Evolutionary conservation across 2,888 invertebrate species (phyloP), one percentile per base, ranked within the genome.

Genomic region (Scaptomyza cyrtandrae): DNA sequence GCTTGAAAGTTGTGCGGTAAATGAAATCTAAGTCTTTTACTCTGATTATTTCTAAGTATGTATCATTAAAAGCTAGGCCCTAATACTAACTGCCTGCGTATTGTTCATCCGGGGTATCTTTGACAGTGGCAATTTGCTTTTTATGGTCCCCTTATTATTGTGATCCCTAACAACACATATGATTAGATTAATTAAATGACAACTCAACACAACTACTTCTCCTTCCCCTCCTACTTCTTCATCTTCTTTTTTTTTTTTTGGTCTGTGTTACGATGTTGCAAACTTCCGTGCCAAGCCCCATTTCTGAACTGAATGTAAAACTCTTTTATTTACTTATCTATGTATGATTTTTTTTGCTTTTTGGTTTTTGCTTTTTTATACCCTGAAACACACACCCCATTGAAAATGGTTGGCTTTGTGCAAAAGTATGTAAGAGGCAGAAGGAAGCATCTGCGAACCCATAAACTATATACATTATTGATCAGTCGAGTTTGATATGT

Each of bases 271-370:
- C 14, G 29, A 54, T 43, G 35, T 29, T 29, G 14, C 56, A 14
- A 44, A 41, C 71, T 73, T 76, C 72, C 71, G 73, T 60, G 59
- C 56, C 76, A 63, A 75, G 56, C 53, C 59, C 72, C 54, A 60
- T 64, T 57, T 16, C 24, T 29, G 24, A 13, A 31, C 33, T 24
- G 33, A 19, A 33, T 31, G 6, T 31, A 7, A 6, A 31, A 24
- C 41, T n/a, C 16, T n/a, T 52, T 31, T 10, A 19, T 19, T 19
- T 19, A 19, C 2, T 19, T 19, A 19, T 19, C 19, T 19, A 19
- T 19, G 19, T 1, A 19, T 19, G 19, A 1, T 19, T 19, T 19
- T 19, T 19, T 19, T 19, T 19, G 19, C 2, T n/a, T n/a, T n/a
- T n/a, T n/a, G n/a, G n/a, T n/a, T n/a, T n/a, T n/a, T n/a, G n/a